Base-by-base conservation (phyloP, 2,797 vertebrate species). In the Scomberomorus guttatus region DNA sequence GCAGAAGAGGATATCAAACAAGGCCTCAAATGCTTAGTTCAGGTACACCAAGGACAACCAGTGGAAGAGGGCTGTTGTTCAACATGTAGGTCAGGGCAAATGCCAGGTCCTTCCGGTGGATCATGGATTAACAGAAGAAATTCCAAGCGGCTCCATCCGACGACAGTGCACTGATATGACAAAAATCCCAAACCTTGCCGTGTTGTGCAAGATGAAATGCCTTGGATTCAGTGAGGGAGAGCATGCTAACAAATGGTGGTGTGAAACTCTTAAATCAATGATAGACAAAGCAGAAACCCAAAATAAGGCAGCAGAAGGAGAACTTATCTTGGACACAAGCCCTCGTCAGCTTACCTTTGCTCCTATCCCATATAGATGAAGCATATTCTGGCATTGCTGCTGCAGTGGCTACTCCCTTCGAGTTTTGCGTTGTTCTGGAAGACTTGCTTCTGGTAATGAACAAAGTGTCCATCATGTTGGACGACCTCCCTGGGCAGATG, bases 391-490 rank as follows among this genome's bases (percentile, higher is more conserved):
- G 95, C 6, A 95, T 94, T 82, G 93, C 94, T 27, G 93, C 94
- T 27, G 90, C 90, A 20, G 87, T 96, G 73, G 92, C 79, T 11
- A 95, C 96, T 74, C 97, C 97, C 22, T 96, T 86, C 0, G 86
- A 96, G 42, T 98, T 99, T 81, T 95, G 67, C 5, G 24, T 98
- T 44, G 91, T 96, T 70, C 90, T 97, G 61, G 95, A 97, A 52
- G 87, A 96, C 52, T 91, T 92, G 15, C 90, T 96, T 83, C 78
- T 93, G 3, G 61, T 75, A 63, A 93, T 95, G 93, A 92, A 74
- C 29, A 78, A 85, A 22, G 85, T 98, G 39, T 95, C 92, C 15
- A 57, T 84, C 25, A 64, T 95, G 67, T 92, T 98, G 62, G 92
- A 95, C 29, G 73, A 95, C 29, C 83, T 97, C 54, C 89, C 94